Evolutionary conservation across 2,797 vertebrate genomes (phyloP).

Genomic region (Fistularia tabacaria): DNA sequence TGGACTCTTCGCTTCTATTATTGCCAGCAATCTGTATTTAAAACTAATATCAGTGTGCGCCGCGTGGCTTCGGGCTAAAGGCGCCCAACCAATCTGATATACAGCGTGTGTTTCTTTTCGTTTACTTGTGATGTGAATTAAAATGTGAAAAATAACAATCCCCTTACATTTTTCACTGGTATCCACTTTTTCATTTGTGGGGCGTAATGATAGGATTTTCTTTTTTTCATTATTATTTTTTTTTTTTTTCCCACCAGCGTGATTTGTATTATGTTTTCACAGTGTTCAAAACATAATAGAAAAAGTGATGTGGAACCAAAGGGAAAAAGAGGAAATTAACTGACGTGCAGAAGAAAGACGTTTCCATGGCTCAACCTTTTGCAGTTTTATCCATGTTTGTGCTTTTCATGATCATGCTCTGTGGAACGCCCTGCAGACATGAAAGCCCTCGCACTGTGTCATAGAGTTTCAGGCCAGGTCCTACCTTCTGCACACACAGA

Average conservation of each 20-base stretch:
- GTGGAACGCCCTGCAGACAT: conserved; percentile 75
- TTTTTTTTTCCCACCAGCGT: conserved; percentile 51
- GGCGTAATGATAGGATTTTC: conserved; percentile 78
- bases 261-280: conserved; percentile 77
- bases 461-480: conserved; percentile 60
- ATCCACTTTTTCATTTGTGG: conserved; percentile 75
- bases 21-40: conserved; percentile 91
- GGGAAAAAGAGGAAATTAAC: conserved; percentile 68
- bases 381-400: conserved; percentile 69
- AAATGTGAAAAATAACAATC: conserved; percentile 82
- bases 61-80: conserved; percentile 81
- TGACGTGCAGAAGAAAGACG: conserved; percentile 68
- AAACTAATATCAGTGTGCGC: conserved; percentile 81
- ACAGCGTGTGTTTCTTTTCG: conserved; percentile 73
- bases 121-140: conserved; percentile 78
- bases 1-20: conserved; percentile 73
- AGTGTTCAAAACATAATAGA: conserved; percentile 72
- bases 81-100: conserved; percentile 80
- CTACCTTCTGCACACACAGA: conserved; percentile 67
- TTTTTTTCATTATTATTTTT: conserved; percentile 60
- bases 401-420: conserved; percentile 72
- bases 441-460: conserved; percentile 72
- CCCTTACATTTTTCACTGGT: conserved; percentile 68
- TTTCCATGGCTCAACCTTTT: conserved; percentile 74
- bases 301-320: conserved; percentile 74